Base-by-base conservation (phyloP, 92 coral and sea anemone genomes). In the Galaxea fascicularis region DNA sequence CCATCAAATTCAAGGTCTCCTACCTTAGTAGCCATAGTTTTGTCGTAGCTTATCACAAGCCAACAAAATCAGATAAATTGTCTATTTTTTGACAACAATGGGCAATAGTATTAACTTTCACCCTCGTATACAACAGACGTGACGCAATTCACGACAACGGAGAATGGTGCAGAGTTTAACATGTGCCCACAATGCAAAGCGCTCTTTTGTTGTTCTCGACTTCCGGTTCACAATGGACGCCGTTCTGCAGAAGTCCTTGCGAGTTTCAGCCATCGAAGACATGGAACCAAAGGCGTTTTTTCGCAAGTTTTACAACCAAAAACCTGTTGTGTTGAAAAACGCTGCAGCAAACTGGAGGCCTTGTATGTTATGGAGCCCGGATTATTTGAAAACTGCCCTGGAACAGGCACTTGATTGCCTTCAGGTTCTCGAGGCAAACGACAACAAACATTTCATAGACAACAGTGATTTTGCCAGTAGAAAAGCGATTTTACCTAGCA, bases 371-470 rank as follows among this genome's bases (percentile, higher is more conserved):
- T 86, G 90, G 90, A 59, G 26, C 2, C 70, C 74, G 0, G 66
- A 51, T 47, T 86, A 86, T 63, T 39, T 86, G 24, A 86, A 86
- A 71, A 39, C 52, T 51, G 80, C 80, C 57, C 69, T 86, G 8
- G 41, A 58, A 51, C 29, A 70, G 59, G 76, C 67, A 27, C 71
- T 79, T 72, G 66, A 26, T 14, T 71, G 59, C 15, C 17, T 66
- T 17, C 54, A 68, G 7, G 90, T 86, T 58, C 45, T 86, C 17
- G 57, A 59, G 60, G 79, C 90, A 12, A 8, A 31, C 30, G 90
- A 86, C 73, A 79, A 86, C 80, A 28, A 57, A 6, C 90, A 86
- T 52, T 86, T 86, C 28, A 72, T 86, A 65, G 81, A 86, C 45
- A 82, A 86, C 44, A 47, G 28, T 28, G 86, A 86, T 71, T 86